Evolutionary conservation across 92 coral and sea anemone genomes (phyloP), one percentile per base, ranked within the genome.

Genomic region (Epizoanthus ramosus): DNA sequence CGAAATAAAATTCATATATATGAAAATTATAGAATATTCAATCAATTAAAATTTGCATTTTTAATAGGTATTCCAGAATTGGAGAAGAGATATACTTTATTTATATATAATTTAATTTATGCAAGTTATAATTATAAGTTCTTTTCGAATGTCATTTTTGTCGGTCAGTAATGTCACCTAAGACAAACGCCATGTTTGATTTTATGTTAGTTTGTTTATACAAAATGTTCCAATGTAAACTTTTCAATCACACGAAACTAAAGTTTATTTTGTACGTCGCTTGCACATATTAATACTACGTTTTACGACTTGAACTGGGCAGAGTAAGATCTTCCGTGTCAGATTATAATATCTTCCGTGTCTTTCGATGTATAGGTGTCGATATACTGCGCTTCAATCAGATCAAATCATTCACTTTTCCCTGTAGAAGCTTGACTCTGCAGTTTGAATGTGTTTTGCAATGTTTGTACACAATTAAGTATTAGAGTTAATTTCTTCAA

Each of bases 191-290:
- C 18, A 21, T 71, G 58, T 71, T 71, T 71, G 58, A 13, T 3
- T 47, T 43, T 43, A 31, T 19, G 5, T 71, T 22, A 71, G 35
- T 43, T 71, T 71, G 58, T 71, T 71, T 71, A 71, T 71, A 54
- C 17, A 71, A 71, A 71, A 47, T 71, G 23, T 22, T 71, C 33
- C 18, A 71, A 71, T 39, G 75, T n/a, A 45, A 71, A 71, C 75
- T 71, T 71, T 41, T 0, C 75, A 37, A 9, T 12, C 75, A 17
- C 50, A 8, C 75, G 58, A 71, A 71, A 7, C 57, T 22, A 18
- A 15, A 8, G 15, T 41, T 71, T 45, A 7, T 17, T 15, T 45
- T 66, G 19, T 66, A 28, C 72, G 4, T 67, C 10, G 45, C 8
- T 50, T 16, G 22, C 72, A 67, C 1, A 50, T 31, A 33, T 28